phyloP scores from a whole-genome alignment of 2,797 vertebrate species.

The Parotocinclus haroldoi region DNA sequence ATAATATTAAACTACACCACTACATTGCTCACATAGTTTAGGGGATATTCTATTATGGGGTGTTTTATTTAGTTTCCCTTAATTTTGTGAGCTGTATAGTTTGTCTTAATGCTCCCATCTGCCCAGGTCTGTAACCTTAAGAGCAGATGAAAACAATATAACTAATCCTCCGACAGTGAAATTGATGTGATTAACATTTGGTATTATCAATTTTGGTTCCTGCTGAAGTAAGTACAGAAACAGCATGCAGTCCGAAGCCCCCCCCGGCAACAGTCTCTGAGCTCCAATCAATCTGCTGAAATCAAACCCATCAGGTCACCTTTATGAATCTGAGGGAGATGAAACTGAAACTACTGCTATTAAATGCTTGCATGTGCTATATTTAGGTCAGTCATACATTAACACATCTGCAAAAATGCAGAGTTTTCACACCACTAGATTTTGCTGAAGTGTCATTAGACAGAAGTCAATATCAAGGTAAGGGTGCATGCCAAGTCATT shows the following conservation, averaged over 20 bases:
- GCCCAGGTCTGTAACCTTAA: too few species aligned
- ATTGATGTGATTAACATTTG: too few species aligned
- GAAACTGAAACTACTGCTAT: slow-evolving; percentile 46
- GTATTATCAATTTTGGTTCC: too few species aligned
- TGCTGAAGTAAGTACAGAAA: not conserved
- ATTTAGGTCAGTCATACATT: slow-evolving; percentile 51
- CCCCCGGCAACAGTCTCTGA: slow-evolving; percentile 36
- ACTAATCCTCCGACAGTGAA: too few species aligned
- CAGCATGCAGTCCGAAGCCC: slow-evolving; percentile 18
- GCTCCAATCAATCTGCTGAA: slow-evolving; percentile 56
- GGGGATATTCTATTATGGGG: too few species aligned
- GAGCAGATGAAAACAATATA: too few species aligned
- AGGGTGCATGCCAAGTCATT: slow-evolving; percentile 47
- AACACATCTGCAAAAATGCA: slow-evolving; percentile 52
- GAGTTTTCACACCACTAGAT: slow-evolving; percentile 44
- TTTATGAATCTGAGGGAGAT: slow-evolving; percentile 48
- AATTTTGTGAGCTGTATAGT: too few species aligned
- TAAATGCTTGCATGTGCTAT: slow-evolving; percentile 45
- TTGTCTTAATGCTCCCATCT: too few species aligned
- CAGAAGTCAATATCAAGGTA: slow-evolving; percentile 52
- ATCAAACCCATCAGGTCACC: slow-evolving; percentile 58
- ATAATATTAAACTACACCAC: too few species aligned
- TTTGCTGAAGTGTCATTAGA: slow-evolving; percentile 50
- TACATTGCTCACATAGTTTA: too few species aligned
- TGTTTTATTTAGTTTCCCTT: too few species aligned